Evolutionary conservation across 2,888 invertebrate genomes (phyloP).

Genomic region (Scaptomyza polygonia): DNA sequence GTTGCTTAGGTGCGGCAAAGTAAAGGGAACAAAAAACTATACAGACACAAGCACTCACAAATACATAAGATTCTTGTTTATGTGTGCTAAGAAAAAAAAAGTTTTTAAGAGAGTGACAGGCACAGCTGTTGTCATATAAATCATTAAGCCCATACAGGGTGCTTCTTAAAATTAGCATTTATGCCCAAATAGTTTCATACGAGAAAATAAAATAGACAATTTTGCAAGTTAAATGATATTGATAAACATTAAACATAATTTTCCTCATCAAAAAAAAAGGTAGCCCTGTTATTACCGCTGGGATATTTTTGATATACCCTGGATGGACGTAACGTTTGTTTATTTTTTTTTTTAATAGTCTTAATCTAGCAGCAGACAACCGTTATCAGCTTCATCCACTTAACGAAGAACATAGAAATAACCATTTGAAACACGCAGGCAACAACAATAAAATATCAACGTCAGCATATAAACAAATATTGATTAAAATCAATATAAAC

Average conservation of each 20-base stretch:
- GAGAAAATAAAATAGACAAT: background rate
- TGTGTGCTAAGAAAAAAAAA: slow-evolving; percentile 29
- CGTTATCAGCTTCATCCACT: slow-evolving; percentile 23
- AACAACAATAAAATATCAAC: slow-evolving; percentile 55
- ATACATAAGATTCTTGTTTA: slow-evolving; percentile 24
- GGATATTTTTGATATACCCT: too few species aligned
- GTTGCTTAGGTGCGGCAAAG: slow-evolving; percentile 15
- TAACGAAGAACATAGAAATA: slow-evolving; percentile 14
- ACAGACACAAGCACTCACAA: slow-evolving; percentile 13
- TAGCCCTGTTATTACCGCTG: too few species aligned
- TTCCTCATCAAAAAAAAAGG: background rate
- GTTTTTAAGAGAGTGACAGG: slow-evolving; percentile 53
- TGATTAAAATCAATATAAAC: slow-evolving; percentile 68
- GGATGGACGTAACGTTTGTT: background rate
- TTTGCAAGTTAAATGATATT: background rate
- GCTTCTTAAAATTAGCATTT: slow-evolving; percentile 2
- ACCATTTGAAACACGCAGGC: slow-evolving; percentile 35
- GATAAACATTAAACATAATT: background rate
- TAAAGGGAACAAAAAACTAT: slow-evolving; percentile 13
- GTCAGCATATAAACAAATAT: slow-evolving; percentile 75
- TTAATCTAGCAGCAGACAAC: slow-evolving; percentile 20
- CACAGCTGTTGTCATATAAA: slow-evolving; percentile 74
- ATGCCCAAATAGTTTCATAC: background rate
- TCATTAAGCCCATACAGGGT: slow-evolving; percentile 70
- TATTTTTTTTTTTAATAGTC: background rate